Percentiles rank a stretch among this genome's conserved stretches.
These are phyloP conservation scores for Galemys pyrenaicus DNA, from an alignment of 2,113 vertebrate genomes.

Conservation along the genomic window DNA sequence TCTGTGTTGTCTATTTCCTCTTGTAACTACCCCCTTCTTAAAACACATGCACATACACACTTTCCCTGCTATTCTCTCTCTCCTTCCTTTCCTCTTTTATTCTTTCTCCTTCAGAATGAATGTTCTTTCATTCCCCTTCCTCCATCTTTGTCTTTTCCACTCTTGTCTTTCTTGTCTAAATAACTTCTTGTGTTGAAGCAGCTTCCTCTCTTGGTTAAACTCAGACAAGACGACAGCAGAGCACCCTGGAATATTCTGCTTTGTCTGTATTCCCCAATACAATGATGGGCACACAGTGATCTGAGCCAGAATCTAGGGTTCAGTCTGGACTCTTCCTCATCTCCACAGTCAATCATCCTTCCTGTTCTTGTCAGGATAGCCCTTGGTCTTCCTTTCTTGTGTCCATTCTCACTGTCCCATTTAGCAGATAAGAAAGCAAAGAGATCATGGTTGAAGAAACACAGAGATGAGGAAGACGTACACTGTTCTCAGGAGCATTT, in stretches of 20 bases:
- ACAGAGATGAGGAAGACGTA: background rate
- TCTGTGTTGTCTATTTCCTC: background rate
- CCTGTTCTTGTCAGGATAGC: background rate
- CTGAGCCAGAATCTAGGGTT: background rate
- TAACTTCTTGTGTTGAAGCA: slow-evolving; percentile 28
- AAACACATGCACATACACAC: background rate
- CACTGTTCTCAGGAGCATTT: background rate
- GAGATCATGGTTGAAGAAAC: background rate
- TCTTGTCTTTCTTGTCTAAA: slow-evolving; percentile 34
- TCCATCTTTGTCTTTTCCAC: background rate
- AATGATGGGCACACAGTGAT: background rate
- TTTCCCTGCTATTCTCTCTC: background rate
- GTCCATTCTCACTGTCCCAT: background rate
- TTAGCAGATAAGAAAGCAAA: background rate
- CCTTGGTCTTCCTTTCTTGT: background rate
- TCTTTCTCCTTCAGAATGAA: background rate
- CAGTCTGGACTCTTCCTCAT: background rate
- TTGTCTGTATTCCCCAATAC: background rate
- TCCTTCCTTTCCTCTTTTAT: background rate
- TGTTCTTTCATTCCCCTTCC: background rate
- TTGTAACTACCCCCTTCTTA: background rate
- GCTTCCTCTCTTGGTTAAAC: background rate
- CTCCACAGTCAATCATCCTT: background rate
- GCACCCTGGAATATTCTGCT: background rate
- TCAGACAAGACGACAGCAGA: background rate